Base-by-base conservation (phyloP, 2,888 invertebrate genomes). In the Spisula subtruncata region DNA sequence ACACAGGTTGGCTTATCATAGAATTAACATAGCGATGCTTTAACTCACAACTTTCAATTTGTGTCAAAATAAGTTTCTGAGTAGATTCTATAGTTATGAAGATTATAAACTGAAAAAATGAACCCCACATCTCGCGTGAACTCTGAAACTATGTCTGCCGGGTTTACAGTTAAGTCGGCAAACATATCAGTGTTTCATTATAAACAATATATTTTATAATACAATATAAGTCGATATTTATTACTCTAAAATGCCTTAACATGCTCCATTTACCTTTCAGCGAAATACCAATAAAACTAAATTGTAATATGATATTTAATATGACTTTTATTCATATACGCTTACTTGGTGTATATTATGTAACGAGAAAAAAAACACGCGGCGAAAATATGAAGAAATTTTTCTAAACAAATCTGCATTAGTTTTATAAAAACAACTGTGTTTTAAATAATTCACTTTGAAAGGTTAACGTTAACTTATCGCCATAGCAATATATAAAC, bases 21-120 rank as follows among this genome's bases (percentile, higher is more conserved):
- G 14, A 51, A 16, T 16, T 51, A 51, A 16, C 51, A 8, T 8
- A 66, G 25, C 60, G 60, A 25, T 66, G 60, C n/a, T 51, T n/a
- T 66, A 66, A 66, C 60, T 66, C 60, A 66, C 20, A 66, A n/a
- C 12, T 66, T 66, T 66, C 60, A 66, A 66, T 25, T 66, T 66
- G 60, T 66, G 60, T 66, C 60, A 66, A 66, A 66, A 66, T 66
- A 66, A 25, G 60, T 66, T 66, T 60, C n/a, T n/a, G 8, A 41
- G 41, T 66, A n/a, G n/a, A n/a, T n/a, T n/a, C n/a, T n/a, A 66
- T 25, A 66, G 60, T 41, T 41, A 8, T 25, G 60, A 66, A 66
- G 60, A 66, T 66, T 66, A 66, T 66, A n/a, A 66, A 66, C 25
- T 66, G n/a, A 60, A 60, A 60, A 60, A 60, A 60, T n/a, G n/a